phyloP scores from a whole-genome alignment of 2,797 vertebrate genomes.

The Chiroxiphia lanceolata region DNA sequence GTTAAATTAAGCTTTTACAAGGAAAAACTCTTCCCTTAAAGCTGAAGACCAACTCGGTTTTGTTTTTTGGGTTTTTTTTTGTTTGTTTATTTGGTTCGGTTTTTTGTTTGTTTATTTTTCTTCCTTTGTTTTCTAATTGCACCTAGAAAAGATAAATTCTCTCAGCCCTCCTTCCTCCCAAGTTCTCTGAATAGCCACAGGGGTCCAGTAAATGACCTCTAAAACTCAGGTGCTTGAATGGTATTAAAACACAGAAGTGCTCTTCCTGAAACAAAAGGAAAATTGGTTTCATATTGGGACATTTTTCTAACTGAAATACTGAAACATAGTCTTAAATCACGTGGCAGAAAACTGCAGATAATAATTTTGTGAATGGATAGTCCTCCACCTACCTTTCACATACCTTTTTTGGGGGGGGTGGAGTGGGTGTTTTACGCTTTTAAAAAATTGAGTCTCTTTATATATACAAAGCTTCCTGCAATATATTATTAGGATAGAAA shows the following conservation, averaged over 20 bases:
- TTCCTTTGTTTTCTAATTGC: neutral
- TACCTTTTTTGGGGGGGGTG: fast-evolving
- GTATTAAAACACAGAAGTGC: neutral
- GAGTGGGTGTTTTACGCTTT: neutral
- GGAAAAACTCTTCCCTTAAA: neutral
- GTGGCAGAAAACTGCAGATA: neutral
- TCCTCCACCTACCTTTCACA: neutral
- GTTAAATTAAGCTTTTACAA: neutral
- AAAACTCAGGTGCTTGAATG: neutral
- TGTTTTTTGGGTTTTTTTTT: neutral
- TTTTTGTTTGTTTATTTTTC: neutral
- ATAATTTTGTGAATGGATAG: neutral
- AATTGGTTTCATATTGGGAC: neutral
- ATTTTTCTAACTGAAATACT: neutral
- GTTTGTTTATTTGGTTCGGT: neutral
- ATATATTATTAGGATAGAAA: neutral
- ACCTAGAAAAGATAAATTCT: neutral
- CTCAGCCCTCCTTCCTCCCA: neutral
- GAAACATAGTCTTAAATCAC: neutral
- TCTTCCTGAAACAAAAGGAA: neutral
- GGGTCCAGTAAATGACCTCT: neutral
- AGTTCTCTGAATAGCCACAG: neutral
- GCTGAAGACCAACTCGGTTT: neutral
- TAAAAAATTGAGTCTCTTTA: neutral
- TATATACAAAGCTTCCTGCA: neutral